These are phyloP conservation scores for Parauchenoglanis punctatus DNA, from an alignment of 2,797 vertebrate species.

Conservation along the genomic window DNA sequence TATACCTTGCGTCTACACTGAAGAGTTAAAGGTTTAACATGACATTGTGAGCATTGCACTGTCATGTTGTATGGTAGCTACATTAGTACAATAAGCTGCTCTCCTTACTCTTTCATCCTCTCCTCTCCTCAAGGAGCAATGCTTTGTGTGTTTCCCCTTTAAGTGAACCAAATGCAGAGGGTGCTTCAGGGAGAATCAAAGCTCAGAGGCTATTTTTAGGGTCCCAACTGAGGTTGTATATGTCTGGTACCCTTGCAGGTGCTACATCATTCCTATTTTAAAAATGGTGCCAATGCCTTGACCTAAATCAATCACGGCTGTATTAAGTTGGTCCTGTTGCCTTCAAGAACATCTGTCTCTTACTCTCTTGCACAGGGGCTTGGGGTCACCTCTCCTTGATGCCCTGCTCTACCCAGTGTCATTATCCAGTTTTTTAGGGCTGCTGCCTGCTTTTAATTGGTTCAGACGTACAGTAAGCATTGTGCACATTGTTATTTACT, in stretches of 20 bases:
- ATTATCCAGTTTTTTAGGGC: background rate
- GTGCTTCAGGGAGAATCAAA: conserved; percentile 55
- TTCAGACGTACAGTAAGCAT: background rate
- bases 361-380: background rate
- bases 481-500: background rate
- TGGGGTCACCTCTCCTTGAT: background rate
- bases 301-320: conserved; percentile 74
- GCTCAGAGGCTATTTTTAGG: conserved; percentile 67
- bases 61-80: background rate
- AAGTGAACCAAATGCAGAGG: conserved; percentile 62
- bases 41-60: background rate
- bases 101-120: conserved; percentile 18
- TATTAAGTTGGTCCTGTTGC: conserved; percentile 67
- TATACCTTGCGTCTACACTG: background rate
- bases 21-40: conserved; percentile 25
- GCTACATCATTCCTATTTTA: conserved; percentile 73
- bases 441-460: background rate
- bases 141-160: conserved; percentile 49
- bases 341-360: conserved; percentile 70
- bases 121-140: conserved; percentile 5
- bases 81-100: conserved; percentile 26
- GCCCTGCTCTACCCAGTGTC: background rate
- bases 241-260: conserved; percentile 66
- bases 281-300: conserved; percentile 66
- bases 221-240: conserved; percentile 63